Evolutionary conservation across 30 jellyfish, hydroid and myxozoan species (phyloP).

Genomic region (Aurelia sp.): DNA sequence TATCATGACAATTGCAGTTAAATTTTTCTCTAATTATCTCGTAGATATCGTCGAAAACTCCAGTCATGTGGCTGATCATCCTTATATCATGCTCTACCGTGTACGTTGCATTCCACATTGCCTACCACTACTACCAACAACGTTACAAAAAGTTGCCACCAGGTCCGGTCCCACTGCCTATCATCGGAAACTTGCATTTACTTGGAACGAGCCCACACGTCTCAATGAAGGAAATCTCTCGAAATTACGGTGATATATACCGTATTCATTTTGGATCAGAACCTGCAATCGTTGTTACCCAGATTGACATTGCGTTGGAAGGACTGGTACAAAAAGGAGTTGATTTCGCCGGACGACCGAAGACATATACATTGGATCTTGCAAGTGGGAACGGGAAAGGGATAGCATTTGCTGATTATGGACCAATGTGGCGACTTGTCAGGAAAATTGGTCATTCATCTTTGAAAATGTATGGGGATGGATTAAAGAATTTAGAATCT

Average conservation of each 20-base stretch:
- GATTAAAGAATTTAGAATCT: slow-evolving; percentile 68
- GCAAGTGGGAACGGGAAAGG: slow-evolving; percentile 88
- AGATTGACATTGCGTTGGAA: slow-evolving; percentile 70
- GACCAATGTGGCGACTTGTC: slow-evolving; percentile 86
- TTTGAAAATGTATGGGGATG: slow-evolving; percentile 84
- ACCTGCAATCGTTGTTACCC: slow-evolving; percentile 75
- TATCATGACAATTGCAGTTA: not conserved
- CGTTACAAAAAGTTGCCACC: slow-evolving; percentile 68
- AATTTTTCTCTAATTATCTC: not conserved
- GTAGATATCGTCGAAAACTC: not conserved
- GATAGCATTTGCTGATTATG: slow-evolving; percentile 88
- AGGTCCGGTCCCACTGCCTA: slow-evolving; percentile 89
- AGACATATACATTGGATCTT: slow-evolving; percentile 74
- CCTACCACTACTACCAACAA: slow-evolving; percentile 32
- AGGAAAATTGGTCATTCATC: slow-evolving; percentile 90
- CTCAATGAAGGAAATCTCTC: slow-evolving; percentile 63
- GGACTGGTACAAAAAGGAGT: slow-evolving; percentile 80
- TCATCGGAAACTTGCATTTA: slow-evolving; percentile 80
- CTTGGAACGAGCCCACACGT: slow-evolving; percentile 86
- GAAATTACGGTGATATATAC: slow-evolving; percentile 71
- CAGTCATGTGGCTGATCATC: slow-evolving; percentile 35
- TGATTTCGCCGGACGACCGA: slow-evolving; percentile 89
- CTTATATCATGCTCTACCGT: not conserved
- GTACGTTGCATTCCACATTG: slow-evolving; percentile 19
- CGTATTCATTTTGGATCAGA: slow-evolving; percentile 77